Conservation (phyloP, 2,113 vertebrate genomes). For the Himantopus leucocephalus region DNA sequence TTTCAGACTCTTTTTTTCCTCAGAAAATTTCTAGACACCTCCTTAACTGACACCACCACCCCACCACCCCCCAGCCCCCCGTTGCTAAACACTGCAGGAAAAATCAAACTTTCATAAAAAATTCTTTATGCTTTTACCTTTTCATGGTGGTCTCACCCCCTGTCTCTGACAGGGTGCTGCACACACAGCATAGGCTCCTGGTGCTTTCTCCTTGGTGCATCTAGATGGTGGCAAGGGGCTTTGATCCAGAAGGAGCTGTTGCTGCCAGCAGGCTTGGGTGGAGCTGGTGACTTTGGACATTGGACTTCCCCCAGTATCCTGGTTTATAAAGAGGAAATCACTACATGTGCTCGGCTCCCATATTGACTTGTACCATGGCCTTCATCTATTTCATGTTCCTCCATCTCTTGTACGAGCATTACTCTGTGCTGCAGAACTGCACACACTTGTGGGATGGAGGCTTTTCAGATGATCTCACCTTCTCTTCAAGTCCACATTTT, state of each 20-base stretch:
- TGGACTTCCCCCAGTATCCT: not conserved
- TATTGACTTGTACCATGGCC: not conserved
- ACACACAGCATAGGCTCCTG: fast-evolving
- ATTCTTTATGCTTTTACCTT: not conserved
- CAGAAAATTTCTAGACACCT: not conserved
- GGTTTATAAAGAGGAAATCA: not conserved
- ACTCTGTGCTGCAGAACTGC: not conserved
- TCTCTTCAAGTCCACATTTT: not conserved
- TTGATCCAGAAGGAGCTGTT: not conserved
- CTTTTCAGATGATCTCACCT: not conserved
- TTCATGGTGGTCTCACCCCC: not conserved
- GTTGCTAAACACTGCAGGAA: not conserved
- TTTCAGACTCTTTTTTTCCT: not conserved
- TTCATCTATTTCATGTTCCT: not conserved
- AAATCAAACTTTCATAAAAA: not conserved
- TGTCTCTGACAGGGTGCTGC: not conserved
- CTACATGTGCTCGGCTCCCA: not conserved
- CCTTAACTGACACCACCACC: not conserved
- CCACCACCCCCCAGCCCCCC: too few relatives aligned
- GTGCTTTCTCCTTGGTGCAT: not conserved
- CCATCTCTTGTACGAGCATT: not conserved
- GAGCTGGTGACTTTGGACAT: not conserved
- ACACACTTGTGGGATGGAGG: not conserved
- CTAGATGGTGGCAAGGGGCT: not conserved
- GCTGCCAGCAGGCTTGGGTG: not conserved